phyloP scores from a whole-genome alignment of 37 sponge, comb jelly and placozoan genomes.

The Cladorhizidae sp. region DNA sequence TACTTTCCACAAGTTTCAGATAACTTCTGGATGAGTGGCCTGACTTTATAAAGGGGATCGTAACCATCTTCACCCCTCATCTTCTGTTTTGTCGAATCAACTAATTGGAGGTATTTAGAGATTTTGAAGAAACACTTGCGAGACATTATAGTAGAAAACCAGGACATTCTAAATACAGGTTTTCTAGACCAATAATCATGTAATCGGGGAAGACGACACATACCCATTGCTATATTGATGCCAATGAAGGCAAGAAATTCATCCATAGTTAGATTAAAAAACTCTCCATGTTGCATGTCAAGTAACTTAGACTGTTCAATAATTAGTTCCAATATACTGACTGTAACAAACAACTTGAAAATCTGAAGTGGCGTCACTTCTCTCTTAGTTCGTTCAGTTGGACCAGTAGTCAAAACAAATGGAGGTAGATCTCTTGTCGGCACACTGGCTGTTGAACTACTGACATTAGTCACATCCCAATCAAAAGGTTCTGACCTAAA shows the following conservation, averaged over 20 bases:
- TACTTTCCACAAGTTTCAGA: neutral
- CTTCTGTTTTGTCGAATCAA: constrained; percentile 3
- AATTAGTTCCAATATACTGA: constrained; percentile 2
- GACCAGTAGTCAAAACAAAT: neutral
- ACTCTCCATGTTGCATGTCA: neutral
- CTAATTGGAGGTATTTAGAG: neutral
- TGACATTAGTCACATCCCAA: no score
- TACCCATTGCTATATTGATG: constrained; percentile 24
- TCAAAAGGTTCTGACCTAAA: no score
- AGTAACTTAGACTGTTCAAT: constrained; percentile 1
- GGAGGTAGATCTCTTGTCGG: no score
- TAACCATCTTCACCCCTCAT: constrained; percentile 17
- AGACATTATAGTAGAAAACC: neutral
- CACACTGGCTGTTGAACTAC: no score
- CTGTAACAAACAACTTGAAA: neutral
- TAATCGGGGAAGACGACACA: neutral
- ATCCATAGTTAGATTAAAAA: neutral
- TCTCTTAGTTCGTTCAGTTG: neutral
- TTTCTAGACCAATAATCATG: constrained; percentile 29
- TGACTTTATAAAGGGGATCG: constrained; percentile 16
- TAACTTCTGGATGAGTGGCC: no score
- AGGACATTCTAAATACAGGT: neutral
- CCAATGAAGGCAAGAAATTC: neutral
- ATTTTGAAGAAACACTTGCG: constrained; percentile 1
- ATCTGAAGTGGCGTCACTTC: constrained; percentile 1